phyloP scores from a whole-genome alignment of 2,113 vertebrate genomes.

The Gambusia affinis region DNA sequence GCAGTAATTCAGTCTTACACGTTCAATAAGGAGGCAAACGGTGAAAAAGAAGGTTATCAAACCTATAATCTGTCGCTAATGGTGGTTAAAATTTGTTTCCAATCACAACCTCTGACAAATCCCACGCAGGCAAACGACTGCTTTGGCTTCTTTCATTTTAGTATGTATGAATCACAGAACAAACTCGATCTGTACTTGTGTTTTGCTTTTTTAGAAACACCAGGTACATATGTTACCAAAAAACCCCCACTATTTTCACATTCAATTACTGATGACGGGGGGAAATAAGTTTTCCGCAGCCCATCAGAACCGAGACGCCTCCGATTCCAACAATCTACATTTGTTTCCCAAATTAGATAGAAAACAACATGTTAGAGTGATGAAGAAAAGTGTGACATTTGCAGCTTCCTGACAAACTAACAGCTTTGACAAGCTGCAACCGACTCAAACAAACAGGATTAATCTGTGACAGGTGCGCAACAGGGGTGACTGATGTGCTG shows the following conservation, averaged over 20 bases:
- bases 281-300: not conserved
- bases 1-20: not conserved
- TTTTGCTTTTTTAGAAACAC: not conserved
- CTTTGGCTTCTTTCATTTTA: not conserved
- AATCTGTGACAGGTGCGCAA: slow-evolving; percentile 3
- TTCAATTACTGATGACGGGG: not conserved
- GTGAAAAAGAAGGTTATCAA: not conserved
- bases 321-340: slow-evolving; percentile 7
- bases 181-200: not conserved
- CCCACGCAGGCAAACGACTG: not conserved
- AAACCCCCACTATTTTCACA: not conserved
- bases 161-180: not conserved
- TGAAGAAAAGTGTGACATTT: not conserved
- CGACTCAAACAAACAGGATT: slow-evolving; percentile 9
- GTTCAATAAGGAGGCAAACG: not conserved
- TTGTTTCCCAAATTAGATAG: slow-evolving; percentile 5
- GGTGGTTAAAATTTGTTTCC: not conserved
- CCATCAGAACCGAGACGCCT: not conserved
- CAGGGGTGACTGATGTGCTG: slow-evolving; percentile 12
- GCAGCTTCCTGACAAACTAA: not conserved
- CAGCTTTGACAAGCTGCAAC: not conserved
- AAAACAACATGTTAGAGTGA: not conserved
- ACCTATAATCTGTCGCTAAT: not conserved
- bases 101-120: not conserved
- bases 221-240: not conserved